Conservation (phyloP, 2,888 invertebrate genomes). For the Scaptomyza cyrtandrae region DNA sequence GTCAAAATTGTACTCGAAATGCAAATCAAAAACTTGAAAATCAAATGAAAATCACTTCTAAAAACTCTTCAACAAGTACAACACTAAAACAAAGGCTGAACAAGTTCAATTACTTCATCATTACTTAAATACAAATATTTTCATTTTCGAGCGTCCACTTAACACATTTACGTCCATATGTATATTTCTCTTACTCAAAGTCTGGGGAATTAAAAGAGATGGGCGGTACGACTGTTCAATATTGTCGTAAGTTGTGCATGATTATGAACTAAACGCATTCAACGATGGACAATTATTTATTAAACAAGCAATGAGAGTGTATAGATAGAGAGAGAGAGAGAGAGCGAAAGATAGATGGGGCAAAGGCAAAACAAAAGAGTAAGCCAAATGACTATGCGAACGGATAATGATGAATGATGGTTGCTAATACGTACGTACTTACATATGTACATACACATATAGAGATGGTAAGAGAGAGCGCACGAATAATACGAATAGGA, state of each 20-base stretch:
- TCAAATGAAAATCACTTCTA: background rate
- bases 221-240: conserved; percentile 34
- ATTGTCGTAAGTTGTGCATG: conserved; percentile 59
- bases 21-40: background rate
- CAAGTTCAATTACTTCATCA: no score
- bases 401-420: conserved; percentile 57
- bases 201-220: conserved; percentile 21
- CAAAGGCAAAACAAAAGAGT: conserved; percentile 20
- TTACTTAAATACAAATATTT: no score
- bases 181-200: background rate
- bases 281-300: conserved; percentile 71
- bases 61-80: background rate
- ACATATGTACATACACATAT: background rate
- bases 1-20: conserved; percentile 1
- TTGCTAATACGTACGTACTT: conserved; percentile 13
- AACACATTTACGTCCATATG: conserved; percentile 1
- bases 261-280: conserved; percentile 63
- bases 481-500: conserved; percentile 43
- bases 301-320: conserved; percentile 49
- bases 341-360: background rate
- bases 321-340: conserved; percentile 7
- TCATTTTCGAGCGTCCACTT: background rate
- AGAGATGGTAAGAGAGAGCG: background rate
- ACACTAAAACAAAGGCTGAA: background rate
- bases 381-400: conserved; percentile 40